Evolutionary conservation across 1,140 invertebrate species (phyloP).

Genomic region (Drosophila micromelanica): DNA sequence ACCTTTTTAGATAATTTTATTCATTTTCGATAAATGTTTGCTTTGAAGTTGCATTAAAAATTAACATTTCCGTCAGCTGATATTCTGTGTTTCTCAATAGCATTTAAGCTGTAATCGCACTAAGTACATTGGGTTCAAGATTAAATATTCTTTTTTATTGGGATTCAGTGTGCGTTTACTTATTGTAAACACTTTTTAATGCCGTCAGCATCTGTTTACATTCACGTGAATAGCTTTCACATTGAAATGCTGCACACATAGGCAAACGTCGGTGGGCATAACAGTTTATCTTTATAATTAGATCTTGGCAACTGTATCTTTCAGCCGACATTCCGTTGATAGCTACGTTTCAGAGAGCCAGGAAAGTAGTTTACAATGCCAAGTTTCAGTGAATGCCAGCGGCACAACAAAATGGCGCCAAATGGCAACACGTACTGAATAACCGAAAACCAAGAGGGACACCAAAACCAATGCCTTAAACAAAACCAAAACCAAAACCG

Average conservation of each 20-base stretch:
- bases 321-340: conserved; percentile 21
- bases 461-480: conserved; percentile 2
- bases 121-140: conserved; percentile 1
- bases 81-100: not conserved
- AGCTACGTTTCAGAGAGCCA: conserved; percentile 18
- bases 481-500: conserved; percentile 16
- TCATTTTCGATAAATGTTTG: too few relatives aligned
- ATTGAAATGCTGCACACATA: conserved; percentile 65
- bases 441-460: conserved; percentile 7
- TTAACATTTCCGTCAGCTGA: not conserved
- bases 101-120: not conserved
- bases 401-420: conserved; percentile 36
- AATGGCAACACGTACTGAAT: conserved; percentile 53
- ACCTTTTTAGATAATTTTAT: too few relatives aligned
- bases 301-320: conserved; percentile 54
- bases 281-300: conserved; percentile 76
- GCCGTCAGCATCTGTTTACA: conserved; percentile 25
- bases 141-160: conserved; percentile 10
- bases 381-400: conserved; percentile 24
- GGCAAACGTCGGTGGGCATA: conserved; percentile 30
- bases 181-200: conserved; percentile 9
- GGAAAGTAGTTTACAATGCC: conserved; percentile 62
- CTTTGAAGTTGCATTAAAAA: not conserved
- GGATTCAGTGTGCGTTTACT: conserved; percentile 1
- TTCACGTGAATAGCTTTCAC: conserved; percentile 24